Conservation (phyloP, 35 echinoderm and acorn worm genomes). For the Heliocidaris erythrogramma region DNA sequence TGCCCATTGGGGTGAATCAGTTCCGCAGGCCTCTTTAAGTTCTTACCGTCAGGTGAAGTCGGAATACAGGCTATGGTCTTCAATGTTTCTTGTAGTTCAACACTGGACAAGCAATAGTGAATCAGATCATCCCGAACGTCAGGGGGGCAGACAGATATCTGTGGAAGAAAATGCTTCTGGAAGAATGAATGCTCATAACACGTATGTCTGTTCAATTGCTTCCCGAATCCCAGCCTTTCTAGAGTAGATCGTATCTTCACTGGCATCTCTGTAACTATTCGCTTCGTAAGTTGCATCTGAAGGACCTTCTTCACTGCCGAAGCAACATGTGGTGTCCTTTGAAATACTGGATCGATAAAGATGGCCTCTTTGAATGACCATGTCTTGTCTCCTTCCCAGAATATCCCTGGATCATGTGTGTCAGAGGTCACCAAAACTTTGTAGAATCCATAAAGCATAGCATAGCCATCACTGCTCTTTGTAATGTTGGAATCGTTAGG, state of each 20-base stretch:
- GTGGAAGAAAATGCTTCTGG: not conserved
- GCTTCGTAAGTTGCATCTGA: not conserved
- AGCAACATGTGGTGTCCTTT: not conserved
- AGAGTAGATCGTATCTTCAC: not conserved
- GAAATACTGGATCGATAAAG: not conserved
- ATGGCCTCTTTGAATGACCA: conserved; percentile 18
- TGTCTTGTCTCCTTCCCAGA: conserved; percentile 12
- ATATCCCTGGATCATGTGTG: not conserved
- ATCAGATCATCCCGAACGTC: not conserved
- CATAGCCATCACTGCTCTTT: conserved; percentile 43
- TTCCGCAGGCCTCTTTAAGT: not conserved
- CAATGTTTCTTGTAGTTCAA: not conserved
- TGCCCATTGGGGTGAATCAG: conserved; percentile 48
- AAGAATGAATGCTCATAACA: not conserved
- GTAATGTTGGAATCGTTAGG: not conserved
- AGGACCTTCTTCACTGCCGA: not conserved
- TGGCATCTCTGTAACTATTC: not conserved
- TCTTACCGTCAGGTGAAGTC: conserved; percentile 31
- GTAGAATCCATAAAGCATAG: conserved; percentile 54
- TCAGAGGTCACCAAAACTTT: not conserved
- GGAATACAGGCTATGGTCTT: conserved; percentile 52
- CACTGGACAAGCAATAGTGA: not conserved
- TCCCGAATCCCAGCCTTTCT: too few species aligned
- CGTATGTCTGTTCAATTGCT: not conserved
- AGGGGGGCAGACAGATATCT: not conserved